Conservation (phyloP, 2,888 invertebrate genomes). For the Noctua comes region DNA sequence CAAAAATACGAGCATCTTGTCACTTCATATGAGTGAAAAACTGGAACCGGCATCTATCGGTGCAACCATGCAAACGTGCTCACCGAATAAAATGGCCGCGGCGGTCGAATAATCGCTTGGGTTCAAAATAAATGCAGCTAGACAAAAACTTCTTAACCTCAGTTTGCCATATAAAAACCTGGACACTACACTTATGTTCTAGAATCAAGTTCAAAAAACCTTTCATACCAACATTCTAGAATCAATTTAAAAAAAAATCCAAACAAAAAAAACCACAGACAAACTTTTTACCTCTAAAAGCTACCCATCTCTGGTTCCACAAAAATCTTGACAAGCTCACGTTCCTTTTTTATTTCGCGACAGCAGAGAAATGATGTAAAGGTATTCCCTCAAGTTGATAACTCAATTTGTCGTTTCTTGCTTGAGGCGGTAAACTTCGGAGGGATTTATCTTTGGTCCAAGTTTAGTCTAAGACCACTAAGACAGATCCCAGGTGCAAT, state of each 20-base stretch:
- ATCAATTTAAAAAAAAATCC: background rate
- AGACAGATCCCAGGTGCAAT: slow-evolving; percentile 88
- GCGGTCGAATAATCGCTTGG: background rate
- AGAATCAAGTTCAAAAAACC: background rate
- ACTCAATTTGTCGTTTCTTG: slow-evolving; percentile 82
- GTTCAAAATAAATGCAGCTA: background rate
- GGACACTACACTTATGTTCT: background rate
- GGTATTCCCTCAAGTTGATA: slow-evolving; percentile 76
- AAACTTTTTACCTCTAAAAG: slow-evolving; percentile 6
- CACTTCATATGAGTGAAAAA: background rate
- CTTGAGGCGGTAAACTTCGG: slow-evolving; percentile 74
- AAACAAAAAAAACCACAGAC: slow-evolving; percentile 3
- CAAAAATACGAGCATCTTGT: background rate
- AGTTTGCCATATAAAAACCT: background rate
- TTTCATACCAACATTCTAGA: background rate
- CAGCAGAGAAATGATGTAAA: slow-evolving; percentile 73
- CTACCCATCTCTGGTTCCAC: slow-evolving; percentile 31
- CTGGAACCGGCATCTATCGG: background rate
- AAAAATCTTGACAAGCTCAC: slow-evolving; percentile 55
- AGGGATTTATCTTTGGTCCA: slow-evolving; percentile 81
- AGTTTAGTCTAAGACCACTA: slow-evolving; percentile 81
- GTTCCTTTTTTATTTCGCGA: slow-evolving; percentile 62
- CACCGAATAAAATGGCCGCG: background rate
- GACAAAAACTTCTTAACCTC: background rate
- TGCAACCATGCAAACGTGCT: background rate